Evolutionary conservation across 2,888 invertebrate genomes (phyloP), one percentile per base, ranked within the genome.

Genomic region (Alsophila aescularia): DNA sequence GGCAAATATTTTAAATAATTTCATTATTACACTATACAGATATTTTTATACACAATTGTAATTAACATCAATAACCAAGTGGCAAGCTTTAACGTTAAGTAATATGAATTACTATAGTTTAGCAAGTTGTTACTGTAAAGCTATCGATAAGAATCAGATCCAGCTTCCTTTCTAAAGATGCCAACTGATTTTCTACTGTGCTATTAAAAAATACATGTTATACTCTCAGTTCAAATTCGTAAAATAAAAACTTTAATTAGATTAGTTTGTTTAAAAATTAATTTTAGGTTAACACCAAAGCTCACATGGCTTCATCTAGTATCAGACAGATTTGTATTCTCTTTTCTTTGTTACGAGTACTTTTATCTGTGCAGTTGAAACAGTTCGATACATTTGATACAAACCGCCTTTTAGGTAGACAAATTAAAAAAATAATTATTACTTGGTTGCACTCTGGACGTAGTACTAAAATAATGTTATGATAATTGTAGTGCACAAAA

Each of bases 1-100:
- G 15, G n/a, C 12, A 10, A 36, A 36, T 36, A 5, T n/a, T 31
- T 32, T 2, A 16, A 29, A 16, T 24, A 8, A 24, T 24, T 24
- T 24, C 24, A 14, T 24, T 15, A n/a, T 2, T n/a, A 37, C 13
- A 14, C 29, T 36, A 14, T 18, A 7, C 27, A 37, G 16, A 43
- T 54, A 37, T 54, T 44, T 54, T 54, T 44, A 49, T 57, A 66
- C 41, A 45, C 54, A 48, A 43, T 44, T 43, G 36, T 52, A 48
- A 39, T 51, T 24, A 63, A 24, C 50, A 42, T 47, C 35, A 36
- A 67, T 79, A 77, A 77, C 77, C 78, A 81, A 73, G 73, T 77
- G 76, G 76, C 81, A 85, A 90, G 89, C 87, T 89, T 90, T 89
- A 89, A 89, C 69, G 66, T 77, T 86, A 87, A 87, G 83, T 83